Evolutionary conservation across 1,140 invertebrate genomes (phyloP), one percentile per base, ranked within the genome.

Genomic region (Penaeus indicus): DNA sequence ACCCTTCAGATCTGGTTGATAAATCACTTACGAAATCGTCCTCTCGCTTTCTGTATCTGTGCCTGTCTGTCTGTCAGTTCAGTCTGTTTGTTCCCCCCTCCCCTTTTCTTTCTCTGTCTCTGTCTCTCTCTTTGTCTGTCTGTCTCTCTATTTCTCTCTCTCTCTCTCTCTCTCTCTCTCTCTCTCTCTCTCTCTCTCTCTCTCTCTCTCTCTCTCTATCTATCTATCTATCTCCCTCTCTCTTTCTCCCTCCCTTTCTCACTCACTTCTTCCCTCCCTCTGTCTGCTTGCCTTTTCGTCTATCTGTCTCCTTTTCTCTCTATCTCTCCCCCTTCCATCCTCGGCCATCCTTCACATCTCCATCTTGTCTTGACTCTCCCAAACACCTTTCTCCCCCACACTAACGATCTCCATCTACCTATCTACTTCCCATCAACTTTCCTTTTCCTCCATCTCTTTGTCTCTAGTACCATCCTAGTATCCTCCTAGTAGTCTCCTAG

Each of bases 161-260:
- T 62, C 54, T 60, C 54, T 60, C 16, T 18, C 27, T 18, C 16
- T 18, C 27, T 25, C 27, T 69, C 67, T 18, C 18, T 69, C 7
- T 69, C 67, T 69, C 67, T 69, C 67, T 69, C 67, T 18, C 67
- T 69, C 67, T 18, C 63, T 67, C 63, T 67, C 63, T 67, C 63
- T 67, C 80, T 27, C 60, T 27, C 19, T 62, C 54, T 60, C 18
- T 82, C 22, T 32, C 32, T 32, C 80, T 60, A 11, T 60, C 47
- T 62, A 4, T 60, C 54, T 60, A 1, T 60, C 80, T 10, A 5
- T 22, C 27, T n/a, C 77, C 16, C 13, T 16, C n/a, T 19, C 32
- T 25, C 77, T n/a, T 18, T 69, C 32, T 21, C 1, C 21, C n/a
- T 69, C 8, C 11, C 63, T 67, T 25, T 67, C 63, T 67, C 63